These are phyloP conservation scores for Pseudocheirus occidentalis DNA, from an alignment of 2,797 vertebrate genomes.

Conservation along the genomic window DNA sequence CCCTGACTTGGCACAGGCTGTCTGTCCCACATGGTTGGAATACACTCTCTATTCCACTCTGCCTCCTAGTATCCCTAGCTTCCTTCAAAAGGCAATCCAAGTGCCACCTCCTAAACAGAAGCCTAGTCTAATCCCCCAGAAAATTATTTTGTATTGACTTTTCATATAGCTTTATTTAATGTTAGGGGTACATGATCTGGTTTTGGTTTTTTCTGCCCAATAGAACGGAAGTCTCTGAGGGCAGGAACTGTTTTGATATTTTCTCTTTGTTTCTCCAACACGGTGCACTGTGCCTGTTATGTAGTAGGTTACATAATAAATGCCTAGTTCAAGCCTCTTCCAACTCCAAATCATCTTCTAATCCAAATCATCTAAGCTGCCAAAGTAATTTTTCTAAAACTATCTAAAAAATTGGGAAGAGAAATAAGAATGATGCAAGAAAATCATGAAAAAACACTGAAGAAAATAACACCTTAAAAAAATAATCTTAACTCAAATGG, in stretches of 20 bases:
- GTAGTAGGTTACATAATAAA: neutral
- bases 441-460: too few species aligned
- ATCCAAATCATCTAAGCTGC: too few species aligned
- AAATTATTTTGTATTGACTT: neutral
- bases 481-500: too few species aligned
- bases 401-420: too few species aligned
- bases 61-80: neutral
- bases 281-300: neutral
- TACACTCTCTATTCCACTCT: neutral
- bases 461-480: too few species aligned
- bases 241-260: neutral
- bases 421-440: too few species aligned
- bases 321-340: neutral
- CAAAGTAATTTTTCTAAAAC: neutral
- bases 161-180: neutral
- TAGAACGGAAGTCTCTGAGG: neutral
- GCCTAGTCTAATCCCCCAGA: neutral
- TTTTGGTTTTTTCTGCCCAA: neutral
- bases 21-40: neutral
- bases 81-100: neutral
- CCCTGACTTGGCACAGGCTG: neutral
- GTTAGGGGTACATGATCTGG: neutral
- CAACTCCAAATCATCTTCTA: neutral
- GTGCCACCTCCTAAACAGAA: neutral
- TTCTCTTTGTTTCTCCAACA: neutral